These are phyloP conservation scores for Oriolus oriolus DNA, from an alignment of 2,113 vertebrate species.

Conservation along the genomic window DNA sequence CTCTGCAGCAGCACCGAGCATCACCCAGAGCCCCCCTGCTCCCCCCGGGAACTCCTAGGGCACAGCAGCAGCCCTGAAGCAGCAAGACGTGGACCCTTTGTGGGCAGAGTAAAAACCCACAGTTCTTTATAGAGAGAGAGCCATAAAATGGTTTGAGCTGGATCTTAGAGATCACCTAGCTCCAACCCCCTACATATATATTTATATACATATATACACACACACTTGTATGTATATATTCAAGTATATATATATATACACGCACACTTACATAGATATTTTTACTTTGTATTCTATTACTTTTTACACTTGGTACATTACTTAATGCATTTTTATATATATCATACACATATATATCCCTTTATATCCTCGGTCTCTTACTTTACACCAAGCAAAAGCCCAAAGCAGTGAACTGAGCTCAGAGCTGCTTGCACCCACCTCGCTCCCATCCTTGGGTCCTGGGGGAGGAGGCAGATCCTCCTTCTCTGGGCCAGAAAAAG, in stretches of 20 bases:
- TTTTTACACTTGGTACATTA: not conserved
- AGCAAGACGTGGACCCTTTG: fast-evolving
- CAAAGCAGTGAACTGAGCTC: not conserved
- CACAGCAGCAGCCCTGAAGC: not conserved
- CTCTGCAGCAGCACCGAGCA: not conserved
- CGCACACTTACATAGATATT: not conserved
- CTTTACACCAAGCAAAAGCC: not conserved
- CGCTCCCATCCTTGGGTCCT: fast-evolving
- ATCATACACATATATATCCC: not conserved
- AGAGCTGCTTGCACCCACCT: fast-evolving
- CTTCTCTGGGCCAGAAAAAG: not conserved
- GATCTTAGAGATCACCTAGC: not conserved
- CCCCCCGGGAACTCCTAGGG: fast-evolving
- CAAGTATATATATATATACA: not conserved
- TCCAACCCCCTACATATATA: not conserved
- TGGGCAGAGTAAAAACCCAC: not conserved
- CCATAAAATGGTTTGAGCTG: not conserved
- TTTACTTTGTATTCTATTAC: not conserved
- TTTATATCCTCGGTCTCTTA: not conserved
- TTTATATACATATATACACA: no score
- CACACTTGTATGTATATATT: not conserved
- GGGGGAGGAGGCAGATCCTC: not conserved
- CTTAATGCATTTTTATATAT: not conserved
- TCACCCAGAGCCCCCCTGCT: not conserved
- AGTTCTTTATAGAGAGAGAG: not conserved